These are phyloP conservation scores for Antheraea pernyi DNA, from an alignment of 1,140 invertebrate genomes.

Conservation along the genomic window DNA sequence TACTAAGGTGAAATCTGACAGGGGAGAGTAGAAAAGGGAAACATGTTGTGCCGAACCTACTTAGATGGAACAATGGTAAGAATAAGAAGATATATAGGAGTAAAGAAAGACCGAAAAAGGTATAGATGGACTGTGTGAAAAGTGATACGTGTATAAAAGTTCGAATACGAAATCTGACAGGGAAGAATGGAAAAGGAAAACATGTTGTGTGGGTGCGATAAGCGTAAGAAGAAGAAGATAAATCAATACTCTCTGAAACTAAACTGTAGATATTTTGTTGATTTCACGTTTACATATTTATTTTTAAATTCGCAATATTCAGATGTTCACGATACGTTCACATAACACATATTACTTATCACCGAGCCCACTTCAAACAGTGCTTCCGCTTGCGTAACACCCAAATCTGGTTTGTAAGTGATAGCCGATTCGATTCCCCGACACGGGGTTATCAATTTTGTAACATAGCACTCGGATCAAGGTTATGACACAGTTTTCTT, in stretches of 20 bases:
- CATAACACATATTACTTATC: not conserved
- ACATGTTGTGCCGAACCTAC: not conserved
- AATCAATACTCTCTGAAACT: not conserved
- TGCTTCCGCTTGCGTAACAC: conserved; percentile 58
- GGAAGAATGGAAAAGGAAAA: no score
- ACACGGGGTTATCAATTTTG: conserved; percentile 62
- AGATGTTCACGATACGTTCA: not conserved
- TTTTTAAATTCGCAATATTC: not conserved
- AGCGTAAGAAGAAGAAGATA: not conserved
- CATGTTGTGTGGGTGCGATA: not conserved
- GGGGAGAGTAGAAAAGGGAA: no score
- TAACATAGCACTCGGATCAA: conserved; percentile 59
- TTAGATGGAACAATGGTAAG: no score
- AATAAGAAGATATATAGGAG: no score
- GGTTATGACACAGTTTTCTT: conserved; percentile 73
- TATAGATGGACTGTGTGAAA: no score
- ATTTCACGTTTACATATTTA: not conserved
- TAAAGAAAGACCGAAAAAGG: no score
- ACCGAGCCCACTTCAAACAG: not conserved
- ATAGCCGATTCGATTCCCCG: conserved; percentile 57
- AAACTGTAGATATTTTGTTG: not conserved
- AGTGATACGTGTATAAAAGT: no score
- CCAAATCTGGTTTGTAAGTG: conserved; percentile 49
- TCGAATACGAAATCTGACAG: no score
- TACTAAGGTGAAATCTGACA: no score